phyloP scores from a whole-genome alignment of 1,140 invertebrate species.

The Bombus soroeensis region DNA sequence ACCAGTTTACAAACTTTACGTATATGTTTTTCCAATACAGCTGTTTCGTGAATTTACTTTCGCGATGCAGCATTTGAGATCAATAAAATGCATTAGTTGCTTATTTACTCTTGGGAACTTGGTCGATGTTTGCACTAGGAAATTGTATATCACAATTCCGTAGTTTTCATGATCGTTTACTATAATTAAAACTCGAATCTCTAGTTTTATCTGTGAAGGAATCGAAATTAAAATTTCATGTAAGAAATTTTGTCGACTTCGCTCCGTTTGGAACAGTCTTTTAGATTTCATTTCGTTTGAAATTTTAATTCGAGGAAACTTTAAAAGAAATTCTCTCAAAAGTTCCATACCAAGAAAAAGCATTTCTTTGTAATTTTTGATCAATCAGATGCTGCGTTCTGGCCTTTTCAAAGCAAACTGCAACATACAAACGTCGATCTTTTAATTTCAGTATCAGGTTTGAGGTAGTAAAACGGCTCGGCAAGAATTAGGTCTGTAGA shows the following conservation, averaged over 20 bases:
- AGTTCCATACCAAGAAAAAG: background rate
- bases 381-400: background rate
- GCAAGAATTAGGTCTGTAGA: background rate
- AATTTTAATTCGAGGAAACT: background rate
- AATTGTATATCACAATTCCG: background rate
- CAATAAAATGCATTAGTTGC: slow-evolving; percentile 6
- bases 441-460: background rate
- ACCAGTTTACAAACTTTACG: background rate
- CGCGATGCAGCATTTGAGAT: background rate
- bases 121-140: background rate
- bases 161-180: background rate
- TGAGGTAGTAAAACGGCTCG: background rate
- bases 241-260: background rate
- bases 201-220: background rate
- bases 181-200: background rate
- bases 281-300: background rate
- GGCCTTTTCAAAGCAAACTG: background rate
- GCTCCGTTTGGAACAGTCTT: background rate
- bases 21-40: slow-evolving; percentile 13
- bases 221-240: background rate
- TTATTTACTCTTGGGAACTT: background rate
- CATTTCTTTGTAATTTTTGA: background rate
- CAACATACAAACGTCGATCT: background rate
- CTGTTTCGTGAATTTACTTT: background rate
- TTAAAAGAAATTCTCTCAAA: background rate